These are phyloP conservation scores for Amiota minor DNA, from an alignment of 2,888 invertebrate genomes.

Conservation along the genomic window DNA sequence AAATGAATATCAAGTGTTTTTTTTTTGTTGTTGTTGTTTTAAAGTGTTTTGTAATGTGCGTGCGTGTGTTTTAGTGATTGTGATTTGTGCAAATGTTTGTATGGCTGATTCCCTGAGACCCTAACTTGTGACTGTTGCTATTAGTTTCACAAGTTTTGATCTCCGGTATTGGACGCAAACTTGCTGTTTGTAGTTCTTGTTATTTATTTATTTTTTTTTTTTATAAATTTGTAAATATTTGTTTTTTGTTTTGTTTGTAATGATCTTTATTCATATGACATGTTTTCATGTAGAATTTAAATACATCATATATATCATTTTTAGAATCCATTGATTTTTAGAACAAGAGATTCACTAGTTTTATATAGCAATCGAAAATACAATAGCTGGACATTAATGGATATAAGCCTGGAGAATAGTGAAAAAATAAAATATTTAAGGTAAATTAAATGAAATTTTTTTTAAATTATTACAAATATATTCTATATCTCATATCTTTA, in stretches of 20 bases:
- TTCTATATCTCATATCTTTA: too few species aligned
- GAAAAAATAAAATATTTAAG: too few species aligned
- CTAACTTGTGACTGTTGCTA: constrained; percentile 75
- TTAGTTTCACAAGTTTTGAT: constrained; percentile 75
- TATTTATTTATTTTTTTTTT: constrained; percentile 28
- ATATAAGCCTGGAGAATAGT: too few species aligned
- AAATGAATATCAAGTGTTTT: constrained; percentile 45
- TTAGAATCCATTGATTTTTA: too few species aligned
- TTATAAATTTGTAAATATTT: constrained; percentile 44
- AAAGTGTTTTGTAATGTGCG: constrained; percentile 8
- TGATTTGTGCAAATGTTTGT: constrained; percentile 72
- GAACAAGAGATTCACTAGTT: too few species aligned
- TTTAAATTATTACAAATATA: too few species aligned
- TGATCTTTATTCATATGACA: background rate
- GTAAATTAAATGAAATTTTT: too few species aligned
- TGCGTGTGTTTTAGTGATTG: constrained; percentile 41
- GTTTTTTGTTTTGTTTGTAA: constrained; percentile 31
- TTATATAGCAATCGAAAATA: too few species aligned
- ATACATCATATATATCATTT: too few species aligned
- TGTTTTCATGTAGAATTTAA: too few species aligned
- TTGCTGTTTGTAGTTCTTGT: constrained; percentile 72
- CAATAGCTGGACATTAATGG: too few species aligned
- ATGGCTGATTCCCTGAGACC: constrained; percentile 75
- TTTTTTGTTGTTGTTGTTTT: background rate
- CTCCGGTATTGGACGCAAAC: constrained; percentile 75